A percentile compares a stretch with the other conserved stretches of the same genome.
Conservation (phyloP, 2,888 invertebrate genomes). For the Chamaedrilus cognettii region DNA sequence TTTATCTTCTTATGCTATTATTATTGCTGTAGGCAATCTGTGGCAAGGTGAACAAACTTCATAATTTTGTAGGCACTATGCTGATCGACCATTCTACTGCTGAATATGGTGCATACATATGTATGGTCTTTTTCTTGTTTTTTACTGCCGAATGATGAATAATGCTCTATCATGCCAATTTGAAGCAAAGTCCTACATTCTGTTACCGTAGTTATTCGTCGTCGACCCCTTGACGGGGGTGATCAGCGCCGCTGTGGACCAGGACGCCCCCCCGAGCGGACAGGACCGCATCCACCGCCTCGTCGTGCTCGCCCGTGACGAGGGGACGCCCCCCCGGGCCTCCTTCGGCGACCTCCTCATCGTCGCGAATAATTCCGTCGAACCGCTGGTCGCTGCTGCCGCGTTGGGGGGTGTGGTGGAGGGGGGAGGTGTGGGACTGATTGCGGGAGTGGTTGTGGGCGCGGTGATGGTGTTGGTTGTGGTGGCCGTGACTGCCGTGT, state of each 20-base stretch:
- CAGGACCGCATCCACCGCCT: constrained; percentile 16
- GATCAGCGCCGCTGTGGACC: constrained; percentile 14
- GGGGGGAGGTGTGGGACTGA: background rate
- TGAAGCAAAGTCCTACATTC: no score
- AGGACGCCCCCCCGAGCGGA: constrained; percentile 3
- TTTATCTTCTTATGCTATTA: no score
- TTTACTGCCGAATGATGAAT: no score
- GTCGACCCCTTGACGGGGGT: constrained; percentile 27
- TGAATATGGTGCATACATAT: no score
- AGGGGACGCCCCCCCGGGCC: background rate
- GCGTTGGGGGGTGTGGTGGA: background rate
- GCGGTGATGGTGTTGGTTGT: constrained; percentile 3
- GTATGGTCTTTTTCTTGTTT: no score
- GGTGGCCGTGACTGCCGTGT: background rate
- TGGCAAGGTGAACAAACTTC: no score
- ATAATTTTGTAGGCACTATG: no score
- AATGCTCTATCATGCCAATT: no score
- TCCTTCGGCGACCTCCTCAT: constrained; percentile 13
- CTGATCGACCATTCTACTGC: no score
- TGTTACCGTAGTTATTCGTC: no score
- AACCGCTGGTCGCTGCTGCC: constrained; percentile 7
- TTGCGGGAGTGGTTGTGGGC: constrained; percentile 6
- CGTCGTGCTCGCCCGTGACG: constrained; percentile 16
- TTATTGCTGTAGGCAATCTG: no score
- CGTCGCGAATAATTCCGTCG: constrained; percentile 13